These are phyloP conservation scores for Bubo bubo DNA, from an alignment of 2,113 vertebrate species.

Conservation along the genomic window DNA sequence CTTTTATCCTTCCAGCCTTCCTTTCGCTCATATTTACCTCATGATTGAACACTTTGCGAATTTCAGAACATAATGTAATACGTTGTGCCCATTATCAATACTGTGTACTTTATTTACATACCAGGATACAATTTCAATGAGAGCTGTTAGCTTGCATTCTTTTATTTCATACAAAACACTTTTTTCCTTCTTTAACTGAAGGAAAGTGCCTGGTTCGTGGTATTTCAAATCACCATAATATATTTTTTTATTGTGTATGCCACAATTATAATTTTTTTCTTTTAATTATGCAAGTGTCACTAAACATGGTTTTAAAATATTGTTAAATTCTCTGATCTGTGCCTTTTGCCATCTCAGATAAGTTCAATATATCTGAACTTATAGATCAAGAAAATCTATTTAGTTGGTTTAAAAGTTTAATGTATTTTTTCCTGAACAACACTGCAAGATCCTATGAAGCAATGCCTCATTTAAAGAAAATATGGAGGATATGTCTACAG, in stretches of 20 bases:
- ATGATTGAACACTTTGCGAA: background rate
- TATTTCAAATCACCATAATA: background rate
- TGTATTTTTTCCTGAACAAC: conserved; percentile 34
- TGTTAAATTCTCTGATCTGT: conserved; percentile 46
- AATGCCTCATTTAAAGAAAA: background rate
- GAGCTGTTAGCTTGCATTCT: background rate
- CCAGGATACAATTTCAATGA: background rate
- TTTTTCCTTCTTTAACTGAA: background rate
- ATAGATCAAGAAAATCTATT: background rate
- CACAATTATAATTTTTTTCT: conserved; percentile 3
- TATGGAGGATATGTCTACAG: background rate
- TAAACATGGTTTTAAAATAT: conserved; percentile 31
- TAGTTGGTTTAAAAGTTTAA: conserved; percentile 57
- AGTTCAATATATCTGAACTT: conserved; percentile 40
- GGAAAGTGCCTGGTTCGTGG: background rate
- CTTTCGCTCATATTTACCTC: background rate
- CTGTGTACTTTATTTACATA: background rate
- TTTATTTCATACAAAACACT: background rate
- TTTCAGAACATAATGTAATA: background rate
- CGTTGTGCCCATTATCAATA: background rate
- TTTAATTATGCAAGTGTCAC: conserved; percentile 48
- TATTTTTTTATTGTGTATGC: background rate
- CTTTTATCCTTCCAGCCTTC: background rate
- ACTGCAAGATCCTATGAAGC: background rate
- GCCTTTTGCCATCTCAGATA: conserved; percentile 51